phyloP scores from a whole-genome alignment of 2,797 vertebrate species.

The Amblyraja radiata region DNA sequence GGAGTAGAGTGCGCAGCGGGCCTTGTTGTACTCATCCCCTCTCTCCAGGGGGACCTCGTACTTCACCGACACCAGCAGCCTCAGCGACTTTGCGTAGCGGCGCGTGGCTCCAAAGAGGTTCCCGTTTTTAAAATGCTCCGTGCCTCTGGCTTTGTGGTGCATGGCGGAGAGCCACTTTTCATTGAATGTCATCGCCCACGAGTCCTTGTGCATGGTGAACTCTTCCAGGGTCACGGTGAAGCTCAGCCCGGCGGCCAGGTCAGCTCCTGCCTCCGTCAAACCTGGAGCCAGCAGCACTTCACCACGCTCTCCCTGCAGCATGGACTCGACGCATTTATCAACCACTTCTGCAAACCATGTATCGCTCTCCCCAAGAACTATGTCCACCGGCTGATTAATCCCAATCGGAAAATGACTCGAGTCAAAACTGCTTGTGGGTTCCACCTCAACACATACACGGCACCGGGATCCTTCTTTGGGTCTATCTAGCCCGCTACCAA shows the following conservation, averaged over 20 bases:
- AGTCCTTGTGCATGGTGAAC: constrained; percentile 67
- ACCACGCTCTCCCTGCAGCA: constrained; percentile 68
- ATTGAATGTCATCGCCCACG: constrained; percentile 66
- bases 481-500: constrained; percentile 50
- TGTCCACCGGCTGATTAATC: constrained; percentile 55
- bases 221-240: constrained; percentile 59
- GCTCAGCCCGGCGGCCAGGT: constrained; percentile 29
- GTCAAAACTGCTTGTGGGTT: constrained; percentile 33
- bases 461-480: constrained; percentile 70
- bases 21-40: constrained; percentile 51
- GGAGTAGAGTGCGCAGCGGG: constrained; percentile 70
- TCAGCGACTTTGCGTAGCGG: constrained; percentile 71
- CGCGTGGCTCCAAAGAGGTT: constrained; percentile 68
- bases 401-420: constrained; percentile 22
- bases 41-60: constrained; percentile 42
- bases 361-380: constrained; percentile 67
- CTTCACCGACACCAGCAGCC: constrained; percentile 65
- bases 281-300: constrained; percentile 52
- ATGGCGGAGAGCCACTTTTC: constrained; percentile 70
- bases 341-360: constrained; percentile 54
- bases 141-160: constrained; percentile 65
- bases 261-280: constrained; percentile 38
- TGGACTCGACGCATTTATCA: constrained; percentile 69
- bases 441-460: constrained; percentile 54
- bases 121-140: constrained; percentile 65